These are phyloP conservation scores for Falco biarmicus DNA, from an alignment of 2,797 vertebrate genomes.

Conservation along the genomic window DNA sequence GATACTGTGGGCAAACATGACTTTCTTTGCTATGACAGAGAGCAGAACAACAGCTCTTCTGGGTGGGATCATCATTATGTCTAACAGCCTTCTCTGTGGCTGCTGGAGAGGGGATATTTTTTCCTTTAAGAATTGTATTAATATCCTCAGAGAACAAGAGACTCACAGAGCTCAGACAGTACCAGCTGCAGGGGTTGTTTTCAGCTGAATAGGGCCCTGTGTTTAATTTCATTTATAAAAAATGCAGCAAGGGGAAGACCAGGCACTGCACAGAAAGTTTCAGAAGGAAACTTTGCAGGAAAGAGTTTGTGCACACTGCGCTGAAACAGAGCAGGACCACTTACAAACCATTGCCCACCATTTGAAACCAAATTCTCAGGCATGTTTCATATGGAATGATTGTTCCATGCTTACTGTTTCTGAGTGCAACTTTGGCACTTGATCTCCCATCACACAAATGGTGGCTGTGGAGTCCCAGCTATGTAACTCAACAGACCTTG, in stretches of 20 bases:
- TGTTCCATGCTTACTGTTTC: not conserved
- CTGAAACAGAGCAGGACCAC: not conserved
- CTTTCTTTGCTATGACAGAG: not conserved
- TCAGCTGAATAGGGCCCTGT: not conserved
- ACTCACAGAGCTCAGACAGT: not conserved
- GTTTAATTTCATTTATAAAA: conserved; percentile 3
- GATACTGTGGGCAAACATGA: not conserved
- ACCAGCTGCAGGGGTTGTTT: conserved; percentile 17
- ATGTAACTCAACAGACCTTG: not conserved
- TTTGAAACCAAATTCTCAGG: not conserved
- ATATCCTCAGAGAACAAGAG: not conserved
- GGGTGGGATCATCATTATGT: not conserved
- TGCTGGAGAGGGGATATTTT: not conserved
- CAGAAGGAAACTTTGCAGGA: not conserved
- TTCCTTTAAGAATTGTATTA: not conserved
- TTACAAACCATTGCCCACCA: not conserved
- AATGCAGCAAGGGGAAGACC: not conserved
- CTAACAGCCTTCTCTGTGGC: not conserved
- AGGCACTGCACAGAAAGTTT: conserved; percentile 5
- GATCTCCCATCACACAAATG: not conserved
- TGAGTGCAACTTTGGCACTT: not conserved
- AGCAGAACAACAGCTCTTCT: not conserved
- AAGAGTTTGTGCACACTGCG: not conserved
- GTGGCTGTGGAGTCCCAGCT: not conserved
- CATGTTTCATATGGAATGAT: not conserved